These are phyloP conservation scores for Anseranas semipalmata DNA, from an alignment of 2,113 vertebrate species.

Conservation along the genomic window DNA sequence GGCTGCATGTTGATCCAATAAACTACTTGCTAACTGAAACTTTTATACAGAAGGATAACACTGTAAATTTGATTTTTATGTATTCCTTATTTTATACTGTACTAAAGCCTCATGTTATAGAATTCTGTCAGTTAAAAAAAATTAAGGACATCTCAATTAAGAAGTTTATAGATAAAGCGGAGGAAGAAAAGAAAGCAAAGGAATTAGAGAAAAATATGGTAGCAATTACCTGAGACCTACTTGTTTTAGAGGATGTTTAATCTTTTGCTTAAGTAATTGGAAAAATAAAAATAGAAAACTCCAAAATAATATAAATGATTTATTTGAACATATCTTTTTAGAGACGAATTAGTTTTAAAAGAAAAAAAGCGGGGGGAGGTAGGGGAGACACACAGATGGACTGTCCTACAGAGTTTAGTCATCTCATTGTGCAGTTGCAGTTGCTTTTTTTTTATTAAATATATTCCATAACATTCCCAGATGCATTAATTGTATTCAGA, in stretches of 20 bases:
- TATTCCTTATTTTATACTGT: conserved; percentile 50
- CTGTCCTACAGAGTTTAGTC: neutral
- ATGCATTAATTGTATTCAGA: neutral
- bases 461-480: neutral
- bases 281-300: neutral
- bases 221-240: conserved; percentile 68
- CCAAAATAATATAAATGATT: neutral
- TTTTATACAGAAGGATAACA: conserved; percentile 20
- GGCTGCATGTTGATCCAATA: neutral
- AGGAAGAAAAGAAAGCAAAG: conserved; percentile 74
- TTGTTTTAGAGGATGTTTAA: neutral
- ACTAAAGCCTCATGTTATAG: conserved; percentile 43
- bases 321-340: neutral
- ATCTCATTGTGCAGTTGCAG: neutral
- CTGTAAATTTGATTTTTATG: conserved; percentile 69
- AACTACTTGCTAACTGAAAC: neutral
- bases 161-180: conserved; percentile 73
- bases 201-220: conserved; percentile 56
- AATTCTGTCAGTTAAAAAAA: neutral
- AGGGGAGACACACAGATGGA: neutral
- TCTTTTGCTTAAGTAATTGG: neutral
- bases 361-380: neutral
- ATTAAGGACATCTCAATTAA: conserved; percentile 60
- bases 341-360: neutral
- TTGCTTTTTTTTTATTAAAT: neutral